Conservation (phyloP, 2,113 vertebrate species). For the western clawed frog (Xenopus tropicalis) region DNA sequence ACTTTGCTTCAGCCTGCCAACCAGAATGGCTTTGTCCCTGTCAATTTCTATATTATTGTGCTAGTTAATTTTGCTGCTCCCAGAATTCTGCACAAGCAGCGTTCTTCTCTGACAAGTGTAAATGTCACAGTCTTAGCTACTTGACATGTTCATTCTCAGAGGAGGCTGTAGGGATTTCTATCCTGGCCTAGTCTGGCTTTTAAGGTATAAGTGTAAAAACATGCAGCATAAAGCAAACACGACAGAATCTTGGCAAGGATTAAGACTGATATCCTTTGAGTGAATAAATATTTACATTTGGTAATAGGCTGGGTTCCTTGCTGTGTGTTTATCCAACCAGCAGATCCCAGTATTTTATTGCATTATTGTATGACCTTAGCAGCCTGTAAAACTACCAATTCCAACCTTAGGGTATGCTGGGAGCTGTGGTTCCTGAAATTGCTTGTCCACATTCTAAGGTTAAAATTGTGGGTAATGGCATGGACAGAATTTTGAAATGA, state of each 20-base stretch:
- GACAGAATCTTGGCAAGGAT: conserved; percentile 31
- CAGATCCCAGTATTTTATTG: conserved; percentile 14
- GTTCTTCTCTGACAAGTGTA: conserved; percentile 36
- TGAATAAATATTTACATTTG: conserved; percentile 41
- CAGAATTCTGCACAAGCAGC: conserved; percentile 8
- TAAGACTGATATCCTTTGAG: conserved; percentile 30
- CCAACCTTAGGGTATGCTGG: too few species aligned
- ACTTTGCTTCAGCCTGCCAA: too few species aligned
- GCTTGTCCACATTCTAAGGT: not conserved
- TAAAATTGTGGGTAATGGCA: conserved; percentile 3
- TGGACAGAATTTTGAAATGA: not conserved
- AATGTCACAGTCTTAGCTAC: conserved; percentile 32
- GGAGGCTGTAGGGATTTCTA: conserved; percentile 29
- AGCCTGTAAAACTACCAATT: too few species aligned
- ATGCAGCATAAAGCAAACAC: conserved; percentile 38
- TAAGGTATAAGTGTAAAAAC: conserved; percentile 42
- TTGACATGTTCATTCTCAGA: conserved; percentile 3
- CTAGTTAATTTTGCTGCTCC: conserved; percentile 22
- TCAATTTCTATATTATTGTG: conserved; percentile 1
- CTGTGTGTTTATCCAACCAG: conserved; percentile 1
- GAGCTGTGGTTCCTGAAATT: too few species aligned
- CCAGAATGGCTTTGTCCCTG: conserved; percentile 4
- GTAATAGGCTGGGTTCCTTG: conserved; percentile 30
- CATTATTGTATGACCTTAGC: conserved; percentile 10
- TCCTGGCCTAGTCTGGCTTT: conserved; percentile 13